A percentile compares a stretch with the other conserved stretches of the same genome.
These are phyloP conservation scores for Leucophenga maculata DNA, from an alignment of 2,888 invertebrate species.

Conservation along the genomic window DNA sequence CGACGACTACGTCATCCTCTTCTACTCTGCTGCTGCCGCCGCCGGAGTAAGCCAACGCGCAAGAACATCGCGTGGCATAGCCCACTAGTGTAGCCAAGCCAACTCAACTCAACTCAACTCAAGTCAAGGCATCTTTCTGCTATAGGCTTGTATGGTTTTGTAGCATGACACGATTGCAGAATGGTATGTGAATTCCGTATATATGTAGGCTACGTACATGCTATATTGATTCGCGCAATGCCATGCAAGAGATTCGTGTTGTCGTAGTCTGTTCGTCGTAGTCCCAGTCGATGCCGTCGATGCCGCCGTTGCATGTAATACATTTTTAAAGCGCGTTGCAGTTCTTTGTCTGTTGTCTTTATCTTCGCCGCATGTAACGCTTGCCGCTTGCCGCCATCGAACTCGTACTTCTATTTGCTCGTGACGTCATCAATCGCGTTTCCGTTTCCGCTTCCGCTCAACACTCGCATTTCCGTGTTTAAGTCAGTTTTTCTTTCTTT, in stretches of 20 bases:
- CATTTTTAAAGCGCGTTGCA: not conserved
- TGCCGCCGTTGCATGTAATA: not conserved
- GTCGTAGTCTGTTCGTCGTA: not conserved
- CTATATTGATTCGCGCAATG: not conserved
- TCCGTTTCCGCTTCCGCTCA: not conserved
- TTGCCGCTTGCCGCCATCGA: not conserved
- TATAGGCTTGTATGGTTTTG: not conserved
- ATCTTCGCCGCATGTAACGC: not conserved
- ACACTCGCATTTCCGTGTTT: not conserved
- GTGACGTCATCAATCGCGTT: slow-evolving; percentile 20
- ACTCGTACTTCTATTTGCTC: not conserved
- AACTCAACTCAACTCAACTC: slow-evolving; percentile 11
- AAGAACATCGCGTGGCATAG: not conserved
- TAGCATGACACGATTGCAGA: slow-evolving; percentile 1
- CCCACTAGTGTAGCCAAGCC: slow-evolving; percentile 1
- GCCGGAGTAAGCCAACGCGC: not conserved
- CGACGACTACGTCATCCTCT: slow-evolving; percentile 28
- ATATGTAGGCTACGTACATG: no score
- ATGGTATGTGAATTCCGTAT: not conserved
- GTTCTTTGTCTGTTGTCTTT: not conserved
- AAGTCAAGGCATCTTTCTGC: not conserved
- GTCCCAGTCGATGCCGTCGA: not conserved
- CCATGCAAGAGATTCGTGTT: not conserved
- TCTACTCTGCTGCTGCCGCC: no score
- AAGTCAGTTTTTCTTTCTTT: not conserved